Base-by-base conservation (phyloP, 2,888 invertebrate genomes). In the Drosophila phalerata region DNA sequence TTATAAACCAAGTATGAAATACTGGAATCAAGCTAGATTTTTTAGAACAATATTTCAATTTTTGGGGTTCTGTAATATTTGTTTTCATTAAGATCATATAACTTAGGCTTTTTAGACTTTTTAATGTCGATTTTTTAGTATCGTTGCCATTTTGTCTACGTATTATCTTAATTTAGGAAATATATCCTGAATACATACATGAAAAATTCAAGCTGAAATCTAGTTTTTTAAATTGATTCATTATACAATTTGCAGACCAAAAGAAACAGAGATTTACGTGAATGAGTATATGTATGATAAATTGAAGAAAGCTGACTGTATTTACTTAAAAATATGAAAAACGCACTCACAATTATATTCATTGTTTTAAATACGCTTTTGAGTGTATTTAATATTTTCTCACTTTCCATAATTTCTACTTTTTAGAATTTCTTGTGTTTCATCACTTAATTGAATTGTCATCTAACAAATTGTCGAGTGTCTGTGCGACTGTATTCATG, bases 391-490 rank as follows among this genome's bases (percentile, higher is more conserved):
- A 22, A 5, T 28, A 22, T 4, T n/a, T 42, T 13, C 0, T n/a
- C 15, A 52, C 25, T 30, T 28, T 5, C 37, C 28, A 28, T 17
- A 28, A 19, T 30, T 42, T 42, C 3, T n/a, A 42, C 9, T 28
- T 28, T 51, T 55, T 45, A 40, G 15, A 40, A 55, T 48, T 47
- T 11, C n/a, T 60, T 19, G 34, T 55, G 53, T 22, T 47, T 22
- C 51, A 30, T 38, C 40, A 66, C 56, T 67, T 85, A 75, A 85
- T 79, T 81, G 8, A 28, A 28, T 28, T 28, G 3, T 5, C 28
- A 28, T 52, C 70, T 79, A 70, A 77, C 63, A 62, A 69, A 69
- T 61, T 74, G 67, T 62, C 43, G 22, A 30, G 52, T 63, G 38
- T 28, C 17, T 40, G 13, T 30, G 17, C 28, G 32, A 28, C 32